Base-by-base conservation (phyloP, 1,140 invertebrate species). In the Lepidurus couesii region DNA sequence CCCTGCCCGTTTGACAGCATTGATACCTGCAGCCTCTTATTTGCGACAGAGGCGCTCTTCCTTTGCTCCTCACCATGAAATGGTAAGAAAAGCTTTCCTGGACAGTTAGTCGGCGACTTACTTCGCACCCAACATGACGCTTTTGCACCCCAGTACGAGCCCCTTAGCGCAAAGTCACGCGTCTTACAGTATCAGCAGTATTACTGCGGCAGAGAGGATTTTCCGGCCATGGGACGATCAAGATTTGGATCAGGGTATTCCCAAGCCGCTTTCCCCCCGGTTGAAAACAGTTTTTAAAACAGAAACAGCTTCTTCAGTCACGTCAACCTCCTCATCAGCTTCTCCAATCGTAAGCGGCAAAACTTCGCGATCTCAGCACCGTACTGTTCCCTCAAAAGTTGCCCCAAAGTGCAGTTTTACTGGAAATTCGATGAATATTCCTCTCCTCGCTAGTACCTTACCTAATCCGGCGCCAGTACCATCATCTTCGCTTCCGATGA, bases 161-260 rank as follows among this genome's bases (percentile, higher is more conserved):
- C 34, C 53, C 53, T 65, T 16, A 65, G 16, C 53, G 53, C 53
- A 65, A 65, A 65, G 53, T 16, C 16, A 65, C 21, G n/a, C 53
- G 53, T 4, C 53, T 65, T 65, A 34, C 34, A 34, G 53, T 65
- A 65, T 7, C 53, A 16, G 53, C 53, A 65, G 13, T 65, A 65
- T 13, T 65, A 21, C 16, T 10, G 45, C 53, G 16, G 6, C 53
- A 7, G 53, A 65, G 21, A 65, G 53, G 53, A 65, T 65, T 65
- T 65, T 65, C 13, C 53, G 53, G 53, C 53, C 53, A 65, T 65
- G 53, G 53, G 53, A 65, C 53, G 53, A 65, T 65, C 9, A 65
- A 65, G 53, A 65, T 11, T 65, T 65, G 8, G 53, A 13, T 16
- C 8, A 65, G 16, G 21, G 6, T 16, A 65, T 21, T 21, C 16